phyloP scores from a whole-genome alignment of 2,113 vertebrate species.

The Numida meleagris region DNA sequence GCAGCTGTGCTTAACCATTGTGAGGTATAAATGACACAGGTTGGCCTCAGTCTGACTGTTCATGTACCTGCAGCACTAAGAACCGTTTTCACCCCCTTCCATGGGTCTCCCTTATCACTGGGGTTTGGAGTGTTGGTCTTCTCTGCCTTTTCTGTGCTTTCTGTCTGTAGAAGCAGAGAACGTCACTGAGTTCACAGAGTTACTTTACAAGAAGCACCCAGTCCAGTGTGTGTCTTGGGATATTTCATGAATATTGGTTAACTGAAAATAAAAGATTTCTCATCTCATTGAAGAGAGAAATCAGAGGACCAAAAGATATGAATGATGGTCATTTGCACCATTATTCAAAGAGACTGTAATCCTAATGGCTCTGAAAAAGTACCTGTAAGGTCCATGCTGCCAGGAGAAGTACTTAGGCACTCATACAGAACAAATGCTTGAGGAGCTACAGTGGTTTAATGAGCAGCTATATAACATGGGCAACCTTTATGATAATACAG shows the following conservation, averaged over 20 bases:
- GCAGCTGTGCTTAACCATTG: neutral
- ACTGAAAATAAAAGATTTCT: conserved; percentile 1
- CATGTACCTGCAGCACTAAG: neutral
- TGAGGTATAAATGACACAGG: neutral
- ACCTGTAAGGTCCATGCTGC: neutral
- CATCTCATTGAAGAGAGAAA: neutral
- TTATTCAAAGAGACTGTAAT: neutral
- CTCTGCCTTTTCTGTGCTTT: neutral
- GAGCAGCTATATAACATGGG: neutral
- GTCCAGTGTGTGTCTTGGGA: neutral
- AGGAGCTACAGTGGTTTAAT: conserved; percentile 6
- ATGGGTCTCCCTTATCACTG: neutral
- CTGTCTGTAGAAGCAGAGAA: neutral
- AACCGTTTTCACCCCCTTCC: neutral
- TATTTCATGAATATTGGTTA: neutral
- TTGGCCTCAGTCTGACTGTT: neutral
- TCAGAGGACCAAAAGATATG: neutral
- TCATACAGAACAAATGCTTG: neutral
- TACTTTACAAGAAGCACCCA: neutral
- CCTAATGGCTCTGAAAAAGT: neutral
- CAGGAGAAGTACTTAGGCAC: neutral
- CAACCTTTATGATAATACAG: neutral
- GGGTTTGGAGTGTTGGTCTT: fast-evolving
- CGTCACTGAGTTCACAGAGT: fast-evolving
- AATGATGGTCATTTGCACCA: neutral